Evolutionary conservation across 2,888 invertebrate species (phyloP), one percentile per base, ranked within the genome.

Genomic region (Cephus pygmeus): DNA sequence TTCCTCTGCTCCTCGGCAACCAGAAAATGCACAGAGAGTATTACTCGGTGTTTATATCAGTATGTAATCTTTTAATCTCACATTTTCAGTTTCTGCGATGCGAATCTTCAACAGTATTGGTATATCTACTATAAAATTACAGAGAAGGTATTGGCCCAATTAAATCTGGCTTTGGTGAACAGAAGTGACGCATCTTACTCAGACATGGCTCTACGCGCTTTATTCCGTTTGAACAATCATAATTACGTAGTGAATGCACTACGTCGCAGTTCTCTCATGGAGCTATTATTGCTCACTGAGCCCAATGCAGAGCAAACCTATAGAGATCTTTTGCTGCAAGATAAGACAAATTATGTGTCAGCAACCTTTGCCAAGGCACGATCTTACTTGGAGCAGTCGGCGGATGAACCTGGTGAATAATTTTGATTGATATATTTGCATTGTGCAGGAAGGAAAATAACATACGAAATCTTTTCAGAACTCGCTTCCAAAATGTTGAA

Each of bases 211-310:
- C 93, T 98, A 30, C 96, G 96, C 86, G 96, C 98, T 11, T 94
- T 98, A 77, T 99, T 99, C 89, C 94, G 98, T 80, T 92, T 99
- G 73, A 99, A 99, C 92, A 99, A 99, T 91, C 97, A 97, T 83
- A 96, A 98, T 91, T 98, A 99, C 89, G 95, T 99, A 81, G 93
- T 98, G n/a, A 98, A 97, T 92, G 97, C 98, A 12, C 92, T 99
- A 34, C 96, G 97, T 85, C 94, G 97, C 84, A 97, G 96, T 80
- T 95, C 95, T 33, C 92, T 98, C 4, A 92, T 99, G 87, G 97
- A 97, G 85, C 92, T 98, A 78, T 94, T 98, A 75, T 93, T 94
- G 81, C 92, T 97, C 80, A 96, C 96, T 0, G 98, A 98, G 90
- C 96, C 96, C 0, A 96, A 96, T 75, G 97, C 98, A 87, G 97